Evolutionary conservation across 35 echinoderm and acorn worm genomes (phyloP).

Genomic region (Amphiura filiformis): DNA sequence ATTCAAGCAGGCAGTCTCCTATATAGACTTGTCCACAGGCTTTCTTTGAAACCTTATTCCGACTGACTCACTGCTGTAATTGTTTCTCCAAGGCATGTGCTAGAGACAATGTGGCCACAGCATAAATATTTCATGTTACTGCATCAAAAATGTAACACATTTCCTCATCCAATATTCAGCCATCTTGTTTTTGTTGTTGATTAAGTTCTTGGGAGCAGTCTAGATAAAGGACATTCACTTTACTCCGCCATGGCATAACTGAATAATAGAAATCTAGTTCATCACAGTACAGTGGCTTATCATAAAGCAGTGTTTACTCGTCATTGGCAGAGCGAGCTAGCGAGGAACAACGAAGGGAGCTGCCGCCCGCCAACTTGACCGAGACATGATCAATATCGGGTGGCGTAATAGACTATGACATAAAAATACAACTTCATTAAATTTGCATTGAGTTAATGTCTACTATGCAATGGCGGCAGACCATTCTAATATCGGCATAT

Average conservation of each 20-base stretch:
- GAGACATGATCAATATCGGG: conserved; percentile 3
- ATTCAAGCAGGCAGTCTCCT: background rate
- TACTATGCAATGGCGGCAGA: background rate
- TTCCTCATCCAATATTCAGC: background rate
- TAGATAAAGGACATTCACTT: background rate
- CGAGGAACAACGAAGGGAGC: too few relatives aligned
- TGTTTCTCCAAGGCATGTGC: background rate
- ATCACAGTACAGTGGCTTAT: background rate
- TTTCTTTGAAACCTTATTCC: background rate
- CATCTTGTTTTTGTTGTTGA: background rate
- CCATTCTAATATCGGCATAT: background rate
- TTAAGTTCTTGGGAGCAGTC: background rate
- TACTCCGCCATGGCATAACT: background rate
- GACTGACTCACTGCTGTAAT: background rate
- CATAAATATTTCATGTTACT: background rate
- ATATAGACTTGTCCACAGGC: background rate
- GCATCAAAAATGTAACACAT: background rate
- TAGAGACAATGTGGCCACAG: background rate
- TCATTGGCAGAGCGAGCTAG: too few relatives aligned
- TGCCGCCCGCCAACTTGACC: background rate
- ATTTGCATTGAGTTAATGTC: background rate
- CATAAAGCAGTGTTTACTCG: background rate
- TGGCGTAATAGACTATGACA: background rate
- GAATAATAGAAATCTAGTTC: background rate
- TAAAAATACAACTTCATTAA: conserved; percentile 9